Conservation (phyloP, 92 coral and sea anemone species). For the Meandrina meandrites region DNA sequence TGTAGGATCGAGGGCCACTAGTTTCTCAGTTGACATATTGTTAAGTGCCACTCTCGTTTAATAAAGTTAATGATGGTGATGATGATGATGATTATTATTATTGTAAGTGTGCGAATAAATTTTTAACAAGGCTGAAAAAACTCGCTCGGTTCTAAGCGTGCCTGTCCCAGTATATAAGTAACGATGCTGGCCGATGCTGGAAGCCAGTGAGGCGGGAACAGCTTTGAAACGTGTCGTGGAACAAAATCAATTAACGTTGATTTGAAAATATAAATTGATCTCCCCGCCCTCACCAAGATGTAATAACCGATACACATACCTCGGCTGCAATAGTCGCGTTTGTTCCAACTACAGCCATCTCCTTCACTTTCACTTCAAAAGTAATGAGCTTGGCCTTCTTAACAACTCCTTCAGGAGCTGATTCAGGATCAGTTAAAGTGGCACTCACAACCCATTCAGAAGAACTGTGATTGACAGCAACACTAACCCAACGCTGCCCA, state of each 20-base stretch:
- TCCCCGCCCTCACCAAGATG: neutral
- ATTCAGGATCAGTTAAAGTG: constrained; percentile 43
- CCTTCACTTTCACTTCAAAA: constrained; percentile 57
- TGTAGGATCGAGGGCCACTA: too few species aligned
- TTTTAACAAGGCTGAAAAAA: too few species aligned
- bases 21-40: too few species aligned
- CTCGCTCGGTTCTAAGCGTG: too few species aligned
- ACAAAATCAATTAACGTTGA: neutral
- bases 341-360: constrained; percentile 37
- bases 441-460: constrained; percentile 58
- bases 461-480: constrained; percentile 43
- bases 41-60: too few species aligned
- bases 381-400: constrained; percentile 46
- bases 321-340: constrained; percentile 42
- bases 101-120: too few species aligned
- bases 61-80: too few species aligned
- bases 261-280: neutral
- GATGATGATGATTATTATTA: too few species aligned
- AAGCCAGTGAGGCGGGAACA: neutral
- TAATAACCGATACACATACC: constrained; percentile 21
- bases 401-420: constrained; percentile 44
- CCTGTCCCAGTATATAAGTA: too few species aligned
- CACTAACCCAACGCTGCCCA: constrained; percentile 46
- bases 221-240: neutral
- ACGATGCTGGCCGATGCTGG: neutral